A percentile compares a stretch with the other conserved stretches of the same genome.
Conservation (phyloP, 92 coral and sea anemone genomes). For the Palythoa heliodiscus region DNA sequence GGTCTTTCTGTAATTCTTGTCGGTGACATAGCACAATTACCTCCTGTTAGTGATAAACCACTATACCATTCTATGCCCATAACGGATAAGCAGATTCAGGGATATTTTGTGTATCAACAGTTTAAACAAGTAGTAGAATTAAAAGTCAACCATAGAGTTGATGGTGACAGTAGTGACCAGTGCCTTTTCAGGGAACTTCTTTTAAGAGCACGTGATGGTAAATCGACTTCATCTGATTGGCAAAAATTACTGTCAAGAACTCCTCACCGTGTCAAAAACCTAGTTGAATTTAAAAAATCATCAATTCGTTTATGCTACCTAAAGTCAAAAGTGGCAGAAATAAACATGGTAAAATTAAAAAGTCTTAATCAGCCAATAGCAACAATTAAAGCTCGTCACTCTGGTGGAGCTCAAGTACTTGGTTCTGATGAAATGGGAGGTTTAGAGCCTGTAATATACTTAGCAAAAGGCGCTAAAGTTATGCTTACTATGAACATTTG, state of each 20-base stretch:
- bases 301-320: constrained; percentile 57
- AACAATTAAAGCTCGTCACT: constrained; percentile 49
- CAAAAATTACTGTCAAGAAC: constrained; percentile 59
- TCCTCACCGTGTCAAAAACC: constrained; percentile 47
- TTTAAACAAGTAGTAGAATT: constrained; percentile 61
- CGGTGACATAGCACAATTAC: constrained; percentile 64
- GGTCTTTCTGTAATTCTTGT: constrained; percentile 61
- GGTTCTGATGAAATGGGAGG: constrained; percentile 58
- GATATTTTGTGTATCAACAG: constrained; percentile 55
- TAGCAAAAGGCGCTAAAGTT: constrained; percentile 50
- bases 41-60: constrained; percentile 74
- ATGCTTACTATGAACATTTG: constrained; percentile 46
- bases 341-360: constrained; percentile 47
- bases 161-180: constrained; percentile 52
- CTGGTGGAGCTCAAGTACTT: constrained; percentile 51
- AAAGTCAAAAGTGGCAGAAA: constrained; percentile 61
- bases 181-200: constrained; percentile 56
- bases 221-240: constrained; percentile 66
- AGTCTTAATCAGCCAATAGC: constrained; percentile 45
- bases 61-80: constrained; percentile 54
- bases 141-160: constrained; percentile 67
- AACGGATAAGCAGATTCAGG: constrained; percentile 57
- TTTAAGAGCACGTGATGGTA: constrained; percentile 65
- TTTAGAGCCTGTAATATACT: constrained; percentile 50
- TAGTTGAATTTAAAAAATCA: constrained; percentile 43